Conservation (phyloP, 1,140 invertebrate species). For the Frieseomelitta varia region DNA sequence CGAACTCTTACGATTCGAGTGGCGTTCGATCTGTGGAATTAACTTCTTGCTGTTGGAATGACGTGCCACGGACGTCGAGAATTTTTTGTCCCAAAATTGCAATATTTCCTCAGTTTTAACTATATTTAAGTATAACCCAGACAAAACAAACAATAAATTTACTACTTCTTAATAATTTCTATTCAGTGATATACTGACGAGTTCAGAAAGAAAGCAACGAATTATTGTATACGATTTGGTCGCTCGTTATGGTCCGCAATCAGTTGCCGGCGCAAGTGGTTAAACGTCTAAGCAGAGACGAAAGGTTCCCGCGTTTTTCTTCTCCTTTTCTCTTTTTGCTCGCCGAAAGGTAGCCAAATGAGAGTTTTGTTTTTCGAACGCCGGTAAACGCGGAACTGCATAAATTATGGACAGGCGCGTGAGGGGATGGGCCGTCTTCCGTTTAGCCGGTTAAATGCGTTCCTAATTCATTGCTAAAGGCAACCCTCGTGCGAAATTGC, state of each 20-base stretch:
- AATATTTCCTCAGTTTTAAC: too few relatives aligned
- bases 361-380: not conserved
- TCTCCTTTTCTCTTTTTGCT: not conserved
- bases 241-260: too few relatives aligned
- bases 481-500: conserved; percentile 57
- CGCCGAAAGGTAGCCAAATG: not conserved
- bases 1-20: not conserved
- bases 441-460: conserved; percentile 29
- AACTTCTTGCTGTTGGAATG: too few relatives aligned
- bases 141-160: too few relatives aligned
- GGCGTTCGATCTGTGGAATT: not conserved
- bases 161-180: too few relatives aligned
- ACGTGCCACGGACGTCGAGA: too few relatives aligned
- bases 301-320: not conserved
- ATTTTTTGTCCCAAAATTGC: too few relatives aligned
- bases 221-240: too few relatives aligned
- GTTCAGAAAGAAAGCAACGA: too few relatives aligned
- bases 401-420: not conserved
- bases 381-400: not conserved
- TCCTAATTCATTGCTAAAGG: conserved; percentile 45
- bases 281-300: not conserved
- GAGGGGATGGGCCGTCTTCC: not conserved
- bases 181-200: too few relatives aligned
- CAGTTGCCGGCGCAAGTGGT: too few relatives aligned
- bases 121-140: too few relatives aligned